A percentile compares a stretch with the other conserved stretches of the same genome.
phyloP scores from a whole-genome alignment of 2,797 vertebrate genomes.

The Chrysocyon brachyurus region DNA sequence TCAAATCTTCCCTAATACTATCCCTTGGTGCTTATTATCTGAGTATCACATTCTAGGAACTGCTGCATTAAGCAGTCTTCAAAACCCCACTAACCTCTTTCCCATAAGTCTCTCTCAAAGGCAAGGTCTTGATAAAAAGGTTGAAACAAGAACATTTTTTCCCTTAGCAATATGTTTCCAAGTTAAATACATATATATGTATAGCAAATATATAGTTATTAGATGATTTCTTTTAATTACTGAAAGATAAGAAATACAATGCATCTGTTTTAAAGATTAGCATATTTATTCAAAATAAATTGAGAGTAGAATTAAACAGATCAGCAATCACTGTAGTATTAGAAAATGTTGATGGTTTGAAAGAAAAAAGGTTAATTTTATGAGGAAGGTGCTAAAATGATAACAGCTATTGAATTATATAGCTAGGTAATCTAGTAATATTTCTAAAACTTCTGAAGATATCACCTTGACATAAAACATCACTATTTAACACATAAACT shows the following conservation, averaged over 20 bases:
- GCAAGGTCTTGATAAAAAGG: background rate
- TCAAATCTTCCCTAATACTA: background rate
- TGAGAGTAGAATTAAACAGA: constrained; percentile 5
- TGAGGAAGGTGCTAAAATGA: constrained; percentile 3
- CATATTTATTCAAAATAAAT: constrained; percentile 54
- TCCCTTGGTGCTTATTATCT: background rate
- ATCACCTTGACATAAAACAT: constrained; percentile 1
- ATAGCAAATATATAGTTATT: background rate
- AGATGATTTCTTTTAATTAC: constrained; percentile 38
- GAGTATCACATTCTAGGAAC: background rate
- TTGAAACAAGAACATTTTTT: background rate
- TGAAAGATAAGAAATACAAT: background rate
- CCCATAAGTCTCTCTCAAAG: background rate
- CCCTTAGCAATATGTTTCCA: background rate
- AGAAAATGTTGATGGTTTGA: constrained; percentile 1
- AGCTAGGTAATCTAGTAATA: background rate
- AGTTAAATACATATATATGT: background rate
- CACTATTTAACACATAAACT: background rate
- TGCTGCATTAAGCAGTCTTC: background rate
- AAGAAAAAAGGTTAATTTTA: background rate
- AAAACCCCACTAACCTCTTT: background rate
- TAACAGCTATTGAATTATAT: constrained; percentile 10
- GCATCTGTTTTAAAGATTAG: background rate
- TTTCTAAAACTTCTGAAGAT: constrained; percentile 45
- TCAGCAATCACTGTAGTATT: background rate